Evolutionary conservation across 2,888 invertebrate genomes (phyloP).

Genomic region (Cataglyphis altisquamis): DNA sequence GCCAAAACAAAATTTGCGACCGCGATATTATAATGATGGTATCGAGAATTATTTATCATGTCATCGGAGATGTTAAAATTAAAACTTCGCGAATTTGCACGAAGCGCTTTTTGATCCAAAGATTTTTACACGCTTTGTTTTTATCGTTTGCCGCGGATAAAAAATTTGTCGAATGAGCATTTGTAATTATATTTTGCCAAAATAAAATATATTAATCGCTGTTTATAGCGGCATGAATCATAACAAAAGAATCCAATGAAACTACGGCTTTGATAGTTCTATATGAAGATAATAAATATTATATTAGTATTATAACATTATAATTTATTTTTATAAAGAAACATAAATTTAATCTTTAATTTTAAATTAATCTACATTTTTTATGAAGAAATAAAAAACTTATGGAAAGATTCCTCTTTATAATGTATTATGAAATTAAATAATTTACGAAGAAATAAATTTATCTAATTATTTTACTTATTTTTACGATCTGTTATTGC

Average conservation of each 20-base stretch:
- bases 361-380: neutral
- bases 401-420: neutral
- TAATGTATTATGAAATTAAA: neutral
- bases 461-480: neutral
- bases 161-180: neutral
- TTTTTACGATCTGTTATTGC: neutral
- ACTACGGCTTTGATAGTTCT: neutral
- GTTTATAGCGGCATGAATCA: neutral
- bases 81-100: neutral
- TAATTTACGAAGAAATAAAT: neutral
- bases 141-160: constrained; percentile 14
- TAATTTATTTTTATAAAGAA: neutral
- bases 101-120: neutral
- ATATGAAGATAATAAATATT: neutral
- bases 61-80: neutral
- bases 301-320: neutral
- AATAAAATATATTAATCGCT: constrained; percentile 2
- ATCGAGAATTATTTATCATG: neutral
- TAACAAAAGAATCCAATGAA: constrained; percentile 5
- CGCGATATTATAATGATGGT: neutral
- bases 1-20: neutral
- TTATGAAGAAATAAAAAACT: neutral
- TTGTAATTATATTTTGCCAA: neutral
- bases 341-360: neutral
- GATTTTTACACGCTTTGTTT: neutral